These are phyloP conservation scores for Eulemur mongoz DNA, from an alignment of 2,797 vertebrate genomes.

Conservation along the genomic window DNA sequence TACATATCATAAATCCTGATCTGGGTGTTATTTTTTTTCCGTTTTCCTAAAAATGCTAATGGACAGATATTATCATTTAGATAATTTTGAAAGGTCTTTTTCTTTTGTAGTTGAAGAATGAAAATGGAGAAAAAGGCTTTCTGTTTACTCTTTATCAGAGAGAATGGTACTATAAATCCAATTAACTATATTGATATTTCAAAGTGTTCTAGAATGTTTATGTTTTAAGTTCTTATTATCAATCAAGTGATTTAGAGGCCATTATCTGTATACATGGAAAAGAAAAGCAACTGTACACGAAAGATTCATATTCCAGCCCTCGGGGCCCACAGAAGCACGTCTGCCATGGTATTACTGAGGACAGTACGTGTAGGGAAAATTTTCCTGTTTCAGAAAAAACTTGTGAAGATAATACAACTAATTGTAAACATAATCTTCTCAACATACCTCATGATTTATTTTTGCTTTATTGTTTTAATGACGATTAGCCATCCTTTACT, in stretches of 20 bases:
- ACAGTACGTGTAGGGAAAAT: not conserved
- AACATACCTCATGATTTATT: not conserved
- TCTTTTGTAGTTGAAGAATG: not conserved
- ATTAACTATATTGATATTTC: conserved; percentile 52
- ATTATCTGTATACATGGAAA: not conserved
- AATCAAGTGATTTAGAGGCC: not conserved
- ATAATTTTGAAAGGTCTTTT: conserved; percentile 47
- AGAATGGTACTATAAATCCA: conserved; percentile 3
- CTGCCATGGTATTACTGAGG: not conserved
- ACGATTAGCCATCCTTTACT: not conserved
- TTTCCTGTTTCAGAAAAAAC: not conserved
- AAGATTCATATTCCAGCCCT: not conserved
- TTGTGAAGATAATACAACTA: not conserved
- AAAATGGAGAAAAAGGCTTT: not conserved
- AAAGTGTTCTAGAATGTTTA: not conserved
- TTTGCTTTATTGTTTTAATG: not conserved
- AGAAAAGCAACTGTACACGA: not conserved
- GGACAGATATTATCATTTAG: not conserved
- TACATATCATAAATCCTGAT: conserved; percentile 44
- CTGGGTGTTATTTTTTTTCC: not conserved
- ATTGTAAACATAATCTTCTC: not conserved
- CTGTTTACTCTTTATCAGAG: not conserved
- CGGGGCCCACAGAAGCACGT: accelerated
- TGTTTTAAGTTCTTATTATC: not conserved
- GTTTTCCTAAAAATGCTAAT: conserved; percentile 49